Evolutionary conservation across 2,888 invertebrate genomes (phyloP).

Genomic region (Papilio protenor): DNA sequence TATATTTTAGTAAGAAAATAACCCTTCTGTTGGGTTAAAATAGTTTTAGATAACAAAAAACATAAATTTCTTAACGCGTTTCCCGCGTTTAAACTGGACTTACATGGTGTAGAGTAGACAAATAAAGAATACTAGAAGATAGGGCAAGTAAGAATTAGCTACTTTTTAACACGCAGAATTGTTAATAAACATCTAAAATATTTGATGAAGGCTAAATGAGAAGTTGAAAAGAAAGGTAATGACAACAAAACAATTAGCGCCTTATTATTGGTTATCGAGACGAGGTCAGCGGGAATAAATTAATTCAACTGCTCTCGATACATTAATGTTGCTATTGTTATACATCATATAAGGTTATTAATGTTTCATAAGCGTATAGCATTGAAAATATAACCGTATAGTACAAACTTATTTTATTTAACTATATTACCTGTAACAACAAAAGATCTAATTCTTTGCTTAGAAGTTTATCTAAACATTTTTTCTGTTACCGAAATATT

Average conservation of each 20-base stretch:
- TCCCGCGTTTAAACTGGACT: too few relatives aligned
- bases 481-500: neutral
- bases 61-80: too few relatives aligned
- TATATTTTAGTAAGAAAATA: neutral
- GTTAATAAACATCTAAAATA: neutral
- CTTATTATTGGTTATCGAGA: slow-evolving; percentile 30
- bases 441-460: neutral
- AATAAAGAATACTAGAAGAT: neutral
- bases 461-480: neutral
- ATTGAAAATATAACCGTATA: neutral
- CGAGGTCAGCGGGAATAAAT: slow-evolving; percentile 23
- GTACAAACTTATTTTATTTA: neutral
- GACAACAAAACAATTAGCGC: slow-evolving; percentile 25
- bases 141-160: neutral
- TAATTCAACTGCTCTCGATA: slow-evolving; percentile 13
- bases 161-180: neutral
- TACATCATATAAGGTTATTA: slow-evolving; percentile 16
- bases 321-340: slow-evolving; percentile 13
- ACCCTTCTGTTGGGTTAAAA: neutral
- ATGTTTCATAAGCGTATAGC: neutral
- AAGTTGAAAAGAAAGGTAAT: slow-evolving; percentile 25
- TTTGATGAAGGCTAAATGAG: slow-evolving; percentile 17
- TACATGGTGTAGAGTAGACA: too few relatives aligned
- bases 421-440: neutral
- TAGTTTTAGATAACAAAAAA: too few relatives aligned